These are phyloP conservation scores for Syrrhaptes paradoxus DNA, from an alignment of 2,113 vertebrate genomes.

Conservation along the genomic window DNA sequence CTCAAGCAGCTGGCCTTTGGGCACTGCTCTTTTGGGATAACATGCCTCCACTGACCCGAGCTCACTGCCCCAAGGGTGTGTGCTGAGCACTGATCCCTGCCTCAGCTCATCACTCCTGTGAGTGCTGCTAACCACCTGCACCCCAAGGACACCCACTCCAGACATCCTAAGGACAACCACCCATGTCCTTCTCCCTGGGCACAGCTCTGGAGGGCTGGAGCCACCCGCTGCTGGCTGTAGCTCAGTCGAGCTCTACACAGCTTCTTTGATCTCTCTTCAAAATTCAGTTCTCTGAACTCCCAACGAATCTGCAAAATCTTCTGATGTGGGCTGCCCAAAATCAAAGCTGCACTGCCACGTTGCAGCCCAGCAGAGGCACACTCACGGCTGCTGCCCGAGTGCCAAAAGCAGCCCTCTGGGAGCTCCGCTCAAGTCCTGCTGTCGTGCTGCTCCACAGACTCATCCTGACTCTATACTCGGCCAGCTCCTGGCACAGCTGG, in stretches of 20 bases:
- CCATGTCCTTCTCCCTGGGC: neutral
- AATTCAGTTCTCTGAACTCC: neutral
- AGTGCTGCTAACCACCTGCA: neutral
- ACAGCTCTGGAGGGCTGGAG: neutral
- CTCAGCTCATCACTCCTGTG: neutral
- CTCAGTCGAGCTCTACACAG: neutral
- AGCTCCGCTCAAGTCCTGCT: neutral
- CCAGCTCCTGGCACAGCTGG: neutral
- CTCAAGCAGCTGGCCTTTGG: neutral
- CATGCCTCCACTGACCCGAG: neutral
- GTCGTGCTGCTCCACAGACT: neutral
- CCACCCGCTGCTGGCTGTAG: neutral
- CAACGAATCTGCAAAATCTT: neutral
- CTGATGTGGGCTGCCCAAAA: neutral
- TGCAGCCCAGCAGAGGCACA: neutral
- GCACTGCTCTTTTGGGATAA: neutral
- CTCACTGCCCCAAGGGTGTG: rapidly evolving
- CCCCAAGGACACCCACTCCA: rapidly evolving
- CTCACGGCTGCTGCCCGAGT: neutral
- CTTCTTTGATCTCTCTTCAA: neutral
- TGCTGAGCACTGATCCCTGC: neutral
- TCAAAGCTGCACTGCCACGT: neutral
- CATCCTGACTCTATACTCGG: neutral
- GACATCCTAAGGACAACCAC: neutral
- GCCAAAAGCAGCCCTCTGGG: neutral